Evolutionary conservation across 2,797 vertebrate species (phyloP).

Genomic region (Cetoscarus ocellatus): DNA sequence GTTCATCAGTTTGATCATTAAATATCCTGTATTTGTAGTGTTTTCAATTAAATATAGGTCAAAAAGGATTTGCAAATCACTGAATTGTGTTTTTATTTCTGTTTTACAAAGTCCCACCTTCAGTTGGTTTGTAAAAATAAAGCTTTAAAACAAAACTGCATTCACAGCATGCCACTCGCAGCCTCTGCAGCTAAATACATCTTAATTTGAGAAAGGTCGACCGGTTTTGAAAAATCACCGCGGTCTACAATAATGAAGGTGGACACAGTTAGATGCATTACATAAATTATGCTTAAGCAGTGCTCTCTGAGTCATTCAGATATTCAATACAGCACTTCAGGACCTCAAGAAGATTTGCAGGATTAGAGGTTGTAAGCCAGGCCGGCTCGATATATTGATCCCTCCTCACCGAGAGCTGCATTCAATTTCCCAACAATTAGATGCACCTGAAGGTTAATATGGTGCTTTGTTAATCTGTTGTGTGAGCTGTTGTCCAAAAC

Average conservation of each 20-base stretch:
- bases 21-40: too few species aligned
- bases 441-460: constrained; percentile 81
- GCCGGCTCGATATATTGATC: constrained; percentile 83
- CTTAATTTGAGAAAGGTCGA: constrained; percentile 46
- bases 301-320: constrained; percentile 70
- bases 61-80: too few species aligned
- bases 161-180: too few species aligned
- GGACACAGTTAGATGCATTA: constrained; percentile 63
- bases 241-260: constrained; percentile 53
- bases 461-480: constrained; percentile 83
- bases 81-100: too few species aligned
- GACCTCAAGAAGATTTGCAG: constrained; percentile 83
- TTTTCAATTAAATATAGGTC: too few species aligned
- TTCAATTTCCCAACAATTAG: constrained; percentile 86
- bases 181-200: constrained; percentile 49
- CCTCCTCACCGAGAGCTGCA: constrained; percentile 75
- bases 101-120: too few species aligned
- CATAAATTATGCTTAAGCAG: constrained; percentile 82
- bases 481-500: constrained; percentile 57
- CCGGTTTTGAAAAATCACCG: constrained; percentile 58
- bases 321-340: constrained; percentile 83
- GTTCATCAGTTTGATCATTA: too few species aligned
- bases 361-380: constrained; percentile 82
- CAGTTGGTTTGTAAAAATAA: too few species aligned
- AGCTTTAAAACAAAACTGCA: too few species aligned